Evolutionary conservation across 1,140 invertebrate genomes (phyloP), one percentile per base, ranked within the genome.

Genomic region (Limonius californicus): DNA sequence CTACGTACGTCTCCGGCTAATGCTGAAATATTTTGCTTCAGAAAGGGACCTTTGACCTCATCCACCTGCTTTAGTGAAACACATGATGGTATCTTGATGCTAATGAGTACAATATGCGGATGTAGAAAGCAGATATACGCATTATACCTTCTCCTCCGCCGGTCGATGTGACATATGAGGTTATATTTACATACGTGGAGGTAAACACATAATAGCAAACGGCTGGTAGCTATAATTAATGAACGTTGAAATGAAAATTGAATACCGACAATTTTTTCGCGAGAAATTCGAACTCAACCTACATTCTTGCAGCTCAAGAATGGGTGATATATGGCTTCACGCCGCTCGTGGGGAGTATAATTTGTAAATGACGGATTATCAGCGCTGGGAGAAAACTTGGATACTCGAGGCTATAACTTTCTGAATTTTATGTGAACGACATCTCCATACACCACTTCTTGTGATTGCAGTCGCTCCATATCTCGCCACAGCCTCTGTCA

Each of bases 361-460:
- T 50, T 50, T 50, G 45, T 50, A 50, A 21, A 19, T 50, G 45
- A 21, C 45, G 20, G 19, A 21, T 50, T 18, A 14, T n/a, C 11
- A 19, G 15, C 45, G 19, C 7, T 19, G 2, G n/a, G 35, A 39
- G 35, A 39, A 39, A 39, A 39, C 35, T 9, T 39, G 35, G 35
- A 11, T 14, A 9, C 35, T 39, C 1, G 35, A 39, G 23, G 35
- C 35, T 7, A 39, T 39, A 2, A 39, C 35, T 39, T 39, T 39
- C 35, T 6, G 35, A 2, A 39, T 39, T 39, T 39, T 39, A 39
- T 39, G 35, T 39, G 45, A 50, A 18, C 18, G 20, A 50, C 45
- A 50, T 50, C 54, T 55, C 54, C 54, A 55, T 55, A 30, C 21
- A 39, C 35, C 35, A 39, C 35, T 39, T 39, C 35, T 39, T 39